Evolutionary conservation across 2,113 vertebrate species (phyloP).

Genomic region (Anseranas semipalmata): DNA sequence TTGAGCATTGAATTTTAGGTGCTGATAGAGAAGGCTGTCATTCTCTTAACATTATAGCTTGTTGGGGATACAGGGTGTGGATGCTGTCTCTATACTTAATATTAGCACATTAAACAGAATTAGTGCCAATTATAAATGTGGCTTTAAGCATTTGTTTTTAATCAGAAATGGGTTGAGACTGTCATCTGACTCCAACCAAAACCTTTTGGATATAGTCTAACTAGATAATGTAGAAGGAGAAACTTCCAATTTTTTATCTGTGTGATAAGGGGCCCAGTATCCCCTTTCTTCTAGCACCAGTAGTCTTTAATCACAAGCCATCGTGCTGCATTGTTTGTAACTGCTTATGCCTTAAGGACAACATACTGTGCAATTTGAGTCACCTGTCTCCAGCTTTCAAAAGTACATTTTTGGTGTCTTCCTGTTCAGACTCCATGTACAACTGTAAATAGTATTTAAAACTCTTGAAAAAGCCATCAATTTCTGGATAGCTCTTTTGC

Average conservation of each 20-base stretch:
- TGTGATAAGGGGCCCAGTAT: background rate
- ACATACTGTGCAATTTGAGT: background rate
- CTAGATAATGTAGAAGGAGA: background rate
- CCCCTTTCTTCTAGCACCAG: background rate
- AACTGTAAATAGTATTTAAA: constrained; percentile 47
- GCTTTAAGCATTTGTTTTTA: background rate
- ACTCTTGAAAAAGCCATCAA: constrained; percentile 9
- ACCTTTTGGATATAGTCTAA: background rate
- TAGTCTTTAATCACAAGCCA: background rate
- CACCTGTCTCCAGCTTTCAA: background rate
- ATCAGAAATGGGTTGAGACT: background rate
- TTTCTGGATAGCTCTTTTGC: constrained; percentile 28
- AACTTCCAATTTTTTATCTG: background rate
- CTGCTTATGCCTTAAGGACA: background rate
- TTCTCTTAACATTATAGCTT: background rate
- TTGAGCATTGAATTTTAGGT: background rate
- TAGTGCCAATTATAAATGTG: background rate
- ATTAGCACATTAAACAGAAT: background rate
- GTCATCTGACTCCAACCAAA: background rate
- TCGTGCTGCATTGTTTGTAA: background rate
- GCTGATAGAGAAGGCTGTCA: background rate
- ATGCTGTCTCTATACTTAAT: background rate
- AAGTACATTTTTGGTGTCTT: background rate
- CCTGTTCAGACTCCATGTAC: background rate
- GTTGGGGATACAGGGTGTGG: background rate